Evolutionary conservation across 2,888 invertebrate species (phyloP), one percentile per base, ranked within the genome.

Genomic region (Pollenia angustigena): DNA sequence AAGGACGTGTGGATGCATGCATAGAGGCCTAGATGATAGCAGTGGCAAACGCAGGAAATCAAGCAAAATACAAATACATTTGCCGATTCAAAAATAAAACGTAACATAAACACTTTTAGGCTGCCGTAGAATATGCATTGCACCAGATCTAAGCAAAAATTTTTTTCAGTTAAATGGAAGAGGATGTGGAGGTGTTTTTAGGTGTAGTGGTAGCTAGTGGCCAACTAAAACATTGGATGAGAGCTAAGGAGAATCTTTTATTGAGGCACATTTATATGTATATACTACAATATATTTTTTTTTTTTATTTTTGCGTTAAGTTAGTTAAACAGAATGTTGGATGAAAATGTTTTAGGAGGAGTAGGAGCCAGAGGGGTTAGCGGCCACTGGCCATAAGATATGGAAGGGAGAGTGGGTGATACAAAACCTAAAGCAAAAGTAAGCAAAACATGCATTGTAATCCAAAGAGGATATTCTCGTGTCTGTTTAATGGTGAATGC

Each of bases 41-140:
- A 78, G 76, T 81, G 78, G 74, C 72, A 84, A 87, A 87, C 81
- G 84, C 87, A 87, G 87, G 84, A 84, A 81, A 87, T 84, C 72
- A 69, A 78, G 54, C 66, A 81, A 76, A 74, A 74, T 64, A 48
- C 66, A 85, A 81, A 80, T 83, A 86, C 75, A 80, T 80, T 86
- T 83, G 86, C 86, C 75, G 74, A 64, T 76, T 80, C 64, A 75
- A 80, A 75, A 78, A 78, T 58, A 74, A 86, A 68, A 76, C 58
- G 74, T 48, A 74, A 60, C 50, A 6, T 14, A 23, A 50, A 58
- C 40, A 69, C 54, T 66, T 58, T 58, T 69, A 52, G 72, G 44
- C 42, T 60, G 62, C 32, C 66, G 52, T 71, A 79, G 72, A 52
- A 50, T 32, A 62, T 52, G 46, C 54, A 66, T 32, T 46, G 78